Base-by-base conservation (phyloP, 1,140 invertebrate species). In the Mylabris phalerata region DNA sequence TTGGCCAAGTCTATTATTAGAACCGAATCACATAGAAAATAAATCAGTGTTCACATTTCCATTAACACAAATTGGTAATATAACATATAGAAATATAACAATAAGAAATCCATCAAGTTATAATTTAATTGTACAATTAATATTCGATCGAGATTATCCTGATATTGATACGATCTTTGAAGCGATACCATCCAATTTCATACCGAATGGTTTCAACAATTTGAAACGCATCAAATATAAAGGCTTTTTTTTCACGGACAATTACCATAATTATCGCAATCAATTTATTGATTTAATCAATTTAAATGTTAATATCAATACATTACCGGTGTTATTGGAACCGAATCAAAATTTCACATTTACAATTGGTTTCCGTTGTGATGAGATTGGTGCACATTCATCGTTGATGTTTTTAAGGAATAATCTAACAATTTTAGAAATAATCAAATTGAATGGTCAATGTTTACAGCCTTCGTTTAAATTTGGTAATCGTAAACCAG, bases 381-480 rank as follows among this genome's bases (percentile, higher is more conserved):
- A 70, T 39, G 63, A 69, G 41, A 54, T 73, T 0, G 69, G 69
- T 6, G 64, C 63, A 9, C 76, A 75, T 66, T 75, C 76, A 42
- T 74, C 74, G 1, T 63, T 79, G 10, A 48, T 79, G 9, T 73
- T 78, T 32, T 71, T 80, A 25, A 65, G 94, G 66, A 98, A 97
- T 74, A 98, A 98, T 75, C 78, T 98, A 63, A 98, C 95, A 1
- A 85, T 93, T 46, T 76, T 98, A 63, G 95, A 98, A 76, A 83
- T 86, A 10, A 75, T 96, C 9, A 83, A 87, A 62, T 69, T 98
- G 27, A 83, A 83, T 47, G 94, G 93, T 0, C 81, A 87, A 65
- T 93, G 92, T 9, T 90, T 89, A 1, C 74, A 84, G 61, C 91
- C 93, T 7, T 84, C 91, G 72, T 89, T 98, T 71, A 89, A 90